A percentile compares a stretch with the other conserved stretches of the same genome.
These are phyloP conservation scores for Xylota sylvarum DNA, from an alignment of 2,888 invertebrate genomes.

Conservation along the genomic window DNA sequence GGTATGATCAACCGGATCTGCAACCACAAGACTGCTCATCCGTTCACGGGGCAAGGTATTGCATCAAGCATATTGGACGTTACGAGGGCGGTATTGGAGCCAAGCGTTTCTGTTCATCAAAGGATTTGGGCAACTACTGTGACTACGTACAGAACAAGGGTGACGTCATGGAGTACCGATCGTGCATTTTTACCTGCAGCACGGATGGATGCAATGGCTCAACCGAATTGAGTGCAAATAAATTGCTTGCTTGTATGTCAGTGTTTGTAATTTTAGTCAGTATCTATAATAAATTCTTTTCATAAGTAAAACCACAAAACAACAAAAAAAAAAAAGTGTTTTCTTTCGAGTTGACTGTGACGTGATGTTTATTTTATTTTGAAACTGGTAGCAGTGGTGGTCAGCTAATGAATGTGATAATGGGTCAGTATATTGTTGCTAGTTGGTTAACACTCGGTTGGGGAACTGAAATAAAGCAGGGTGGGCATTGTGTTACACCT, in stretches of 20 bases:
- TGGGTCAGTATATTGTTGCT: background rate
- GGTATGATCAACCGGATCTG: constrained; percentile 88
- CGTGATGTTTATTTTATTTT: constrained; percentile 11
- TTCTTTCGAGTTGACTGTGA: constrained; percentile 20
- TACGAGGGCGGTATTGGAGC: constrained; percentile 96
- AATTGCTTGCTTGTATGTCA: constrained; percentile 37
- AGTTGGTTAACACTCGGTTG: background rate
- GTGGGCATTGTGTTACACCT: background rate
- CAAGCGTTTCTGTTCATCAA: constrained; percentile 93
- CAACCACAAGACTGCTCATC: constrained; percentile 89
- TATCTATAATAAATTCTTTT: constrained; percentile 43
- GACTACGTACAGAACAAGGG: constrained; percentile 94
- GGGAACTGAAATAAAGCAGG: background rate
- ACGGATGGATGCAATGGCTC: constrained; percentile 92
- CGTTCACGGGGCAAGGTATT: constrained; percentile 94
- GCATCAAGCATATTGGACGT: constrained; percentile 96
- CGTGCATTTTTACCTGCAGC: constrained; percentile 94
- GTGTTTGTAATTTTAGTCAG: constrained; percentile 47
- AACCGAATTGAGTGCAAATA: constrained; percentile 36
- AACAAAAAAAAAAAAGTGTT: constrained; percentile 21
- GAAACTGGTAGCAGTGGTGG: background rate
- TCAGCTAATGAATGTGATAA: constrained; percentile 2
- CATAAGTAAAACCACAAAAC: background rate
- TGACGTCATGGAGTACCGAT: constrained; percentile 93
- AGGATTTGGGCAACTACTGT: constrained; percentile 95